Evolutionary conservation across 2,113 vertebrate genomes (phyloP), one percentile per base, ranked within the genome.

Genomic region (Poeciliopsis turrubarensis): DNA sequence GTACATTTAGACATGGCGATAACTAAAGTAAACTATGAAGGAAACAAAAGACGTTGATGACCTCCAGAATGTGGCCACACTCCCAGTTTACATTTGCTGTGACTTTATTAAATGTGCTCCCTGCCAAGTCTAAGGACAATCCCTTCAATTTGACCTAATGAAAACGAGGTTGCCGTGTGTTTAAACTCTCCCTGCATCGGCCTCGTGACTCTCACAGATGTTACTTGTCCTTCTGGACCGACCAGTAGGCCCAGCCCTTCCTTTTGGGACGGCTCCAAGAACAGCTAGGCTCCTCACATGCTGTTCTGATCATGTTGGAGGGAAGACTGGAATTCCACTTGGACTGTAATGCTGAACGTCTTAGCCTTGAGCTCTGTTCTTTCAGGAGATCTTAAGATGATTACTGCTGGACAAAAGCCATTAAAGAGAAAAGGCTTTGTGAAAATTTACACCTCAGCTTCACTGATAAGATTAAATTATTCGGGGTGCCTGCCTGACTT

Each of bases 161-260:
- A 82, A 70, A 69, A 67, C 1, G 10, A 70, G 82, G 62, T 85
- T 64, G 29, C 71, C 32, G 32, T 78, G 78, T 70, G 74, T 84
- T 81, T 86, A 39, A 70, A 27, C 37, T 74, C 60, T 68, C 62
- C 67, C 41, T 51, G 7, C 10, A 26, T 80, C 60, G 83, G 78
- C 62, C 74, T 81, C 57, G 65, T 61, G 61, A 73, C 67, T 87
- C 82, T 75, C 82, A 79, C 65, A 64, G 73, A 83, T 78, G 76
- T 86, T 80, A 79, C 89, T 85, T 2, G 86, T 84, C 32, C 62
- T 86, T 87, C 92, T 84, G 85, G 89, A 82, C 70, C 31, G 26
- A 89, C 90, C 70, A 69, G 89, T 86, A 34, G 60, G 73, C 72
- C 80, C 26, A 7, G 85, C 87, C 80, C 82, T 84, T 88, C 75